Evolutionary conservation across 2,888 invertebrate species (phyloP).

Genomic region (Sinhomidia bicolor): DNA sequence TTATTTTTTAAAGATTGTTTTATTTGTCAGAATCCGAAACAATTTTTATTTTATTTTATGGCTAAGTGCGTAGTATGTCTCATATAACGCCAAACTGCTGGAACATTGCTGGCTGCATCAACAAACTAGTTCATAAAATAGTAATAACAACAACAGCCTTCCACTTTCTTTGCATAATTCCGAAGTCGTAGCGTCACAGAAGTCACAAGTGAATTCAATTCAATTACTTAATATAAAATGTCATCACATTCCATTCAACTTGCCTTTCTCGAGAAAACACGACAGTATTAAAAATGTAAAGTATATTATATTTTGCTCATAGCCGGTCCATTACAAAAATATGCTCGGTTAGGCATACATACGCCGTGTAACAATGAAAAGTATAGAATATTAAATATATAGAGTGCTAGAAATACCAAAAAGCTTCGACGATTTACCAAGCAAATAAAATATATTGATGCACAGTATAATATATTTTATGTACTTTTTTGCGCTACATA

Average conservation of each 20-base stretch:
- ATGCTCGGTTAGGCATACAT: neutral
- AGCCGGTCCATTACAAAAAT: constrained; percentile 28
- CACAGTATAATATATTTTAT: constrained; percentile 43
- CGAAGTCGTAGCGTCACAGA: too few species aligned
- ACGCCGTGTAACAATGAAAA: constrained; percentile 34
- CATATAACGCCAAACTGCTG: too few species aligned
- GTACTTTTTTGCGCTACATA: constrained; percentile 10
- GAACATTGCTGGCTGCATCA: too few species aligned
- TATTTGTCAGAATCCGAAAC: constrained; percentile 26
- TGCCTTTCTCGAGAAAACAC: constrained; percentile 47
- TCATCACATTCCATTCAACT: constrained; percentile 45
- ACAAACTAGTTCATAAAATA: too few species aligned
- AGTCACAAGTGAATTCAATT: neutral
- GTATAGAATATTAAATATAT: too few species aligned
- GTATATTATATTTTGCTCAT: constrained; percentile 52
- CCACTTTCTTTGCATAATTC: too few species aligned
- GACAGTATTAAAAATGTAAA: constrained; percentile 54
- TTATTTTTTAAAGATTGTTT: neutral
- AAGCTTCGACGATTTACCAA: neutral
- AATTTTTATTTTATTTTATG: neutral
- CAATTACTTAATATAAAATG: neutral
- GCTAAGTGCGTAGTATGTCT: too few species aligned
- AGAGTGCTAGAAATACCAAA: neutral
- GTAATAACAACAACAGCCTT: too few species aligned
- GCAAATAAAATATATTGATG: neutral